Evolutionary conservation across 2,797 vertebrate genomes (phyloP).

Genomic region (Macroramphosus scolopax): DNA sequence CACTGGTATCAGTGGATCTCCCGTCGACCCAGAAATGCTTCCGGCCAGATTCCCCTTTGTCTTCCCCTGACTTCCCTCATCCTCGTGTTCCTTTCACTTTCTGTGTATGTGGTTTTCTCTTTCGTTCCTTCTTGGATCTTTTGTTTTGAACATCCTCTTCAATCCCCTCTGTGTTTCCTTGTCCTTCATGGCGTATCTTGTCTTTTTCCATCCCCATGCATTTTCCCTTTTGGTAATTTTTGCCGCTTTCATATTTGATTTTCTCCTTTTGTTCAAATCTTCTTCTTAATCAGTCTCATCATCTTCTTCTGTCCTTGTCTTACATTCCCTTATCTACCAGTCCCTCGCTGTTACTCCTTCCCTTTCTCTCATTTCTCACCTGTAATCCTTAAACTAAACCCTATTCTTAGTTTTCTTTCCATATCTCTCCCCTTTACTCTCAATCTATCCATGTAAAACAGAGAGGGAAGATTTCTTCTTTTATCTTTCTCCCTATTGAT

Average conservation of each 20-base stretch:
- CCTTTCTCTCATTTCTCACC: constrained; percentile 1
- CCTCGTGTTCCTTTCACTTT: background rate
- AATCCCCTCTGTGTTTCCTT: too few relatives aligned
- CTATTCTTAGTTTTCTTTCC: constrained; percentile 8
- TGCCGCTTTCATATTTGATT: background rate
- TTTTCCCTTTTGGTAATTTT: background rate
- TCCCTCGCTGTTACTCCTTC: too few relatives aligned
- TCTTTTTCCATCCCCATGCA: background rate
- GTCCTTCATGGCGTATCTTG: too few relatives aligned
- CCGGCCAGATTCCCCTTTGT: constrained; percentile 25
- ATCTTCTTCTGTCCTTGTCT: constrained; percentile 1
- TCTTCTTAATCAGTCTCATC: background rate
- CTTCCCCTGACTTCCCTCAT: background rate
- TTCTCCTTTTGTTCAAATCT: background rate
- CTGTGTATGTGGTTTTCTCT: background rate
- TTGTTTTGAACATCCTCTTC: background rate
- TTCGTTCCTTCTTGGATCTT: background rate
- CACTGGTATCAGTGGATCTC: constrained; percentile 34
- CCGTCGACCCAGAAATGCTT: constrained; percentile 48
- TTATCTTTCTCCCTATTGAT: background rate
- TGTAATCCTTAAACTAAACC: background rate
- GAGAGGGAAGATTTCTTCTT: background rate
- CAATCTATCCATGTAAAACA: background rate
- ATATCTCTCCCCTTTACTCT: constrained; percentile 1
- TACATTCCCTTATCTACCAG: too few relatives aligned